Evolutionary conservation across 2,797 vertebrate genomes (phyloP).

Genomic region (Eutrigla gurnardus): DNA sequence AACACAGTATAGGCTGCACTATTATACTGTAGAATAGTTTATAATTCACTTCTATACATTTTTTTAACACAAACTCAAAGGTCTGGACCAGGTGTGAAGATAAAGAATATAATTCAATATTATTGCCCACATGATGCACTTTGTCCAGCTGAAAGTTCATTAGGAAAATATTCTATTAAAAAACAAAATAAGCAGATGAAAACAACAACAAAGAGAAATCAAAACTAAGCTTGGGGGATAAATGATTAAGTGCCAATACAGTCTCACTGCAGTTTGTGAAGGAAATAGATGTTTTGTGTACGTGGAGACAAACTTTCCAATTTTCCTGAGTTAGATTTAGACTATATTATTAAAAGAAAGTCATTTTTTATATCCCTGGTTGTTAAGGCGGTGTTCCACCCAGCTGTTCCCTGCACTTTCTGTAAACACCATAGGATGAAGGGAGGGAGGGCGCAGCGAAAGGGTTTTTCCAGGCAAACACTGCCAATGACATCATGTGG

Average conservation of each 20-base stretch:
- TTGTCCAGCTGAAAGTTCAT: too few species aligned
- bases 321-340: too few species aligned
- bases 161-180: too few species aligned
- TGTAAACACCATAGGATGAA: conserved; percentile 16
- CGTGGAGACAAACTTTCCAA: too few species aligned
- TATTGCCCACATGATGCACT: not conserved
- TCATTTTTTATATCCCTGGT: not conserved
- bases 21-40: not conserved
- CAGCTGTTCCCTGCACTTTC: conserved; percentile 30
- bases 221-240: not conserved
- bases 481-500: conserved; percentile 71
- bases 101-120: not conserved
- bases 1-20: not conserved
- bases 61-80: not conserved
- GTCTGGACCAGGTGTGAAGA: not conserved
- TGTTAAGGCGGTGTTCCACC: not conserved
- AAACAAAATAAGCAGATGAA: not conserved
- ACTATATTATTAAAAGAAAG: too few species aligned
- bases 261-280: too few species aligned
- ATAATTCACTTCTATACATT: too few species aligned
- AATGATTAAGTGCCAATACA: too few species aligned
- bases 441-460: conserved; percentile 25
- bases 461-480: conserved; percentile 54
- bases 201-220: not conserved
- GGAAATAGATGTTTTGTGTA: too few species aligned